A percentile compares a stretch with the other conserved stretches of the same genome.
Conservation (phyloP, 2,797 vertebrate species). For the Macrochelys suwanniensis region DNA sequence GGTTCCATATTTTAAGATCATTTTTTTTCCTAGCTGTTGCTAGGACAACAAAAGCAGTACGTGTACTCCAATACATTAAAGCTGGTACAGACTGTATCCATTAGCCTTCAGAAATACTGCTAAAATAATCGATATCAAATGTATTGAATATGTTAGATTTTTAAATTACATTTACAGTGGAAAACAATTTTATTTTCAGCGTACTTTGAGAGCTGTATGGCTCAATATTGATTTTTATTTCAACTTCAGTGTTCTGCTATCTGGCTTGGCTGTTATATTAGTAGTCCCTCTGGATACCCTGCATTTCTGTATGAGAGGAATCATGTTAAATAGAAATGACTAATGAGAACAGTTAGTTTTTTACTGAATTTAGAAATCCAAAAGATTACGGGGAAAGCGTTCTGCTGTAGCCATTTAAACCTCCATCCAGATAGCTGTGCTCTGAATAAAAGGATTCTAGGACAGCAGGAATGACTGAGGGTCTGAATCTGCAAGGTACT, state of each 20-base stretch:
- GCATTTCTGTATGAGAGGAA: constrained; percentile 5
- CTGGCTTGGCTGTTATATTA: constrained; percentile 12
- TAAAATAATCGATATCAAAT: constrained; percentile 81
- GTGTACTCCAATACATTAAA: constrained; percentile 47
- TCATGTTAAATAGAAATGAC: constrained; percentile 41
- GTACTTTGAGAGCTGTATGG: constrained; percentile 62
- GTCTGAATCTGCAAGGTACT: neutral
- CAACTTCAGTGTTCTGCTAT: constrained; percentile 18
- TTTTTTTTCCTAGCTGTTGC: constrained; percentile 77
- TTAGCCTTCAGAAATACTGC: constrained; percentile 78
- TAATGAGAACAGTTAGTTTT: constrained; percentile 9
- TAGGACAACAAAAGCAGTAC: constrained; percentile 78
- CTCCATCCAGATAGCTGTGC: neutral
- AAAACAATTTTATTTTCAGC: constrained; percentile 76
- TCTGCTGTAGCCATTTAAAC: neutral
- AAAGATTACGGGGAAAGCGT: neutral
- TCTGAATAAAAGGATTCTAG: constrained; percentile 6
- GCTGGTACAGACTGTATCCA: constrained; percentile 60
- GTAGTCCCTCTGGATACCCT: constrained; percentile 50
- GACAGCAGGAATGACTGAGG: neutral
- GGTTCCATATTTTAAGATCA: constrained; percentile 59
- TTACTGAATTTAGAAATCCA: constrained; percentile 30
- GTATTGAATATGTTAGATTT: constrained; percentile 80
- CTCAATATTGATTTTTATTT: constrained; percentile 76
- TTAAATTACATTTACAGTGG: constrained; percentile 79